Conservation (phyloP, 1,140 invertebrate genomes). For the silkworm (Bombyx mori) region ASM3026992v2 NC_085110.1:11549501-11550000, state of each 20-base stretch:
- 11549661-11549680: conserved; percentile 7
- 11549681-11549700: conserved; percentile 54
- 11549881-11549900: too few relatives aligned
- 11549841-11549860: too few relatives aligned
- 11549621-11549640: conserved; percentile 64
- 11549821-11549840: neutral
- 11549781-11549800: conserved; percentile 51
- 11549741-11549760: conserved; percentile 62
- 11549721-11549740: conserved; percentile 64
- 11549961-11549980: too few relatives aligned
- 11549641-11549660: conserved; percentile 36
- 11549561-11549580: conserved; percentile 25
- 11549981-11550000: too few relatives aligned
- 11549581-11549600: conserved; percentile 50
- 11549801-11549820: conserved; percentile 29
- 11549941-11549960: too few relatives aligned
- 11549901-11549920: too few relatives aligned
- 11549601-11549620: conserved; percentile 62
- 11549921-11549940: too few relatives aligned
- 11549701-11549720: conserved; percentile 61
- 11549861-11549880: neutral
- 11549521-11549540: too few relatives aligned
- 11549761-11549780: conserved; percentile 56
- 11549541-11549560: too few relatives aligned
- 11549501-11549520: too few relatives aligned